A percentile compares a stretch with the other conserved stretches of the same genome.
phyloP scores from a whole-genome alignment of 2,113 vertebrate species.

The Grus americana region DNA sequence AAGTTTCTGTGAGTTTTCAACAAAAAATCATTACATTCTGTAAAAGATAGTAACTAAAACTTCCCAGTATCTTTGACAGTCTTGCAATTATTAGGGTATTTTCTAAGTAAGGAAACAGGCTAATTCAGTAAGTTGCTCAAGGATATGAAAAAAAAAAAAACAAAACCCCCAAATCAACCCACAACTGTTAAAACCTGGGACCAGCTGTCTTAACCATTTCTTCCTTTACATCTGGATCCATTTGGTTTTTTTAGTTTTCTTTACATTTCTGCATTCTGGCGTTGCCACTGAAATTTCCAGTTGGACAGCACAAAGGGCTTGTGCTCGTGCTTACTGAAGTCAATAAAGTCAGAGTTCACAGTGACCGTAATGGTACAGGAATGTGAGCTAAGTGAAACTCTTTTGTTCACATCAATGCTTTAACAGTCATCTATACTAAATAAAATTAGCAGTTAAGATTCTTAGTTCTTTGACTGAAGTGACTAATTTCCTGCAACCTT shows the following conservation, averaged over 20 bases:
- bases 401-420: background rate
- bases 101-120: background rate
- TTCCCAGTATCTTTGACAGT: background rate
- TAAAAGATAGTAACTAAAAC: background rate
- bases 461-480: background rate
- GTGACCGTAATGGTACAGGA: background rate
- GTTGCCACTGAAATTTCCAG: background rate
- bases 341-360: background rate
- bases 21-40: background rate
- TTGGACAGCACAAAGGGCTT: background rate
- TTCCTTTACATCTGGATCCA: background rate
- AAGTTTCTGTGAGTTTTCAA: background rate
- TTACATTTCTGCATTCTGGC: background rate
- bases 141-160: background rate
- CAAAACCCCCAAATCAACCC: background rate
- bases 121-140: background rate
- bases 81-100: background rate
- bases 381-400: background rate
- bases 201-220: background rate
- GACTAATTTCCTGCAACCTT: constrained; percentile 48
- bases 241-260: background rate
- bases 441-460: background rate
- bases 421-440: background rate
- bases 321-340: background rate
- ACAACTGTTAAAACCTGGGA: background rate